phyloP scores from a whole-genome alignment of 2,113 vertebrate genomes.

The Vulpes ferrilata region DNA sequence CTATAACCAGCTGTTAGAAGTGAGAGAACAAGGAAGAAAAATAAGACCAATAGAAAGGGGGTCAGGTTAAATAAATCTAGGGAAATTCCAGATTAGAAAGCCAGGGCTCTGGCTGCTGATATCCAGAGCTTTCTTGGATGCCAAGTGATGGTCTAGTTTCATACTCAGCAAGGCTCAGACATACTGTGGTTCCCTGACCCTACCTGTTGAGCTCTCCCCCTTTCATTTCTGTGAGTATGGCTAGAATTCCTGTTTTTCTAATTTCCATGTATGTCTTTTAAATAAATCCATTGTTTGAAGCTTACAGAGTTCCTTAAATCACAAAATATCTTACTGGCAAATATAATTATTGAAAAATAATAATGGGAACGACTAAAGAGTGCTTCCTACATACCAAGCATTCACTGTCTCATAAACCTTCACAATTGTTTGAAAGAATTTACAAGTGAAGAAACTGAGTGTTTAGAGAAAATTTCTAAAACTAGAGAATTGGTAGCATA shows the following conservation, averaged over 20 bases:
- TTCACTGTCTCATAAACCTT: neutral
- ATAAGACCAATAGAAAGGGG: neutral
- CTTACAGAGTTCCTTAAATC: neutral
- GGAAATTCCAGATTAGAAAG: neutral
- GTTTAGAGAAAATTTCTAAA: neutral
- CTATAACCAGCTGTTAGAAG: neutral
- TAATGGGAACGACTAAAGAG: neutral
- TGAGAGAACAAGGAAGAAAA: neutral
- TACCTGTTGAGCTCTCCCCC: neutral
- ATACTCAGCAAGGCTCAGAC: neutral
- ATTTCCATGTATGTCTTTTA: neutral
- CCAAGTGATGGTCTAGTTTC: neutral
- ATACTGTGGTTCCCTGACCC: rapidly evolving
- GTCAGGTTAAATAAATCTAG: neutral
- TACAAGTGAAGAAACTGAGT: neutral
- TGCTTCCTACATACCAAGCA: neutral
- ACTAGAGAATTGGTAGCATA: neutral
- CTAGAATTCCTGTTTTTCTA: slow-evolving; percentile 30
- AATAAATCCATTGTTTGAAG: neutral
- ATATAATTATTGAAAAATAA: slow-evolving; percentile 21
- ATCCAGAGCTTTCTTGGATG: neutral
- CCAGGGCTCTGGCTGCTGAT: neutral
- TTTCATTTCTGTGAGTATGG: neutral
- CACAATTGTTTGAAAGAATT: neutral
- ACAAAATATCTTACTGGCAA: slow-evolving; percentile 10